These are phyloP conservation scores for Brachionus rotundiformis DNA, from an alignment of 1,140 invertebrate genomes.

Conservation along the genomic window DNA sequence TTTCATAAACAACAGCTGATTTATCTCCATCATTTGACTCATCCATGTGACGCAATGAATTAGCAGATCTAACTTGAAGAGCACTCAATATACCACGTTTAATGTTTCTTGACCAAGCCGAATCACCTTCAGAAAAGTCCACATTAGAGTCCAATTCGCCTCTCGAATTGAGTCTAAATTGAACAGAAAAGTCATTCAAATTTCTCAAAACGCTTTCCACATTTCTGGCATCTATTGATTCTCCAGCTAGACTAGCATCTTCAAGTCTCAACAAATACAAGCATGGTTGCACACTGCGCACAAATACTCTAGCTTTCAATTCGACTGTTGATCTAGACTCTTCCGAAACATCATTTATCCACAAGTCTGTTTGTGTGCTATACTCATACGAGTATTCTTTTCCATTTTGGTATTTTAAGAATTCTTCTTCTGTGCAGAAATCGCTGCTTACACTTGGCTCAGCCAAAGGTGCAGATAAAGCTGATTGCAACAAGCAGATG, in stretches of 20 bases:
- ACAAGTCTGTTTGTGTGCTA: conserved; percentile 1
- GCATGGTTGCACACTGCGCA: conserved; percentile 15
- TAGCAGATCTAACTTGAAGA: conserved; percentile 9
- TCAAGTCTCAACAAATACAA: conserved; percentile 38
- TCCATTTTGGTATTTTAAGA: conserved; percentile 16
- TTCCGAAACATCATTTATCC: conserved; percentile 52
- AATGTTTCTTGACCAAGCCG: conserved; percentile 41
- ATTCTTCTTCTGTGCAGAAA: conserved; percentile 9
- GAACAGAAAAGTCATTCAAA: conserved; percentile 30
- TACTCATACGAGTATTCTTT: conserved; percentile 43
- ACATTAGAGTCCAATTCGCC: conserved; percentile 40
- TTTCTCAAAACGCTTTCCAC: background rate
- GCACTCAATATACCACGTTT: conserved; percentile 50
- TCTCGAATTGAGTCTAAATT: conserved; percentile 41
- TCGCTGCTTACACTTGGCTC: background rate
- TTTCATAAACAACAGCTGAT: conserved; percentile 49
- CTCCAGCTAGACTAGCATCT: conserved; percentile 24
- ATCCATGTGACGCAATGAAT: background rate
- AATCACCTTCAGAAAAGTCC: conserved; percentile 39
- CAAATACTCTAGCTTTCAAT: conserved; percentile 37
- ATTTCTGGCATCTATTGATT: conserved; percentile 21
- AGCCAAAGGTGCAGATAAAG: background rate
- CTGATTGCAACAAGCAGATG: background rate
- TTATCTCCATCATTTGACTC: background rate
- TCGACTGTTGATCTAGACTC: conserved; percentile 20